phyloP scores from a whole-genome alignment of 2,797 vertebrate genomes.

The Rhynchonycteris naso region DNA sequence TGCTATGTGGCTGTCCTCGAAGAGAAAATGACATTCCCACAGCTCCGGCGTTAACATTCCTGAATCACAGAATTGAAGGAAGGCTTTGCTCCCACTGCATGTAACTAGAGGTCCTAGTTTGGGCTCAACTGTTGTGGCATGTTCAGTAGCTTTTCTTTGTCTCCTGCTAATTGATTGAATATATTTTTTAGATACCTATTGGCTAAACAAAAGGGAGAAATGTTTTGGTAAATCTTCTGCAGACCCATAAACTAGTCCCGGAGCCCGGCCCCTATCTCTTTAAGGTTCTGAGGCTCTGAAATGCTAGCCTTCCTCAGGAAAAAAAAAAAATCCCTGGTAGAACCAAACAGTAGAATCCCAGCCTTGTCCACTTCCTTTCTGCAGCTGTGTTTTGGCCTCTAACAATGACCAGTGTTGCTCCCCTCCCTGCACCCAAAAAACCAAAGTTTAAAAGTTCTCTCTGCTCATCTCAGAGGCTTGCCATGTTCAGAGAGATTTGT shows the following conservation, averaged over 20 bases:
- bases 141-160: not conserved
- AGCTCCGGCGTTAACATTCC: not conserved
- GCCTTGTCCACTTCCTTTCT: no score
- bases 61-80: conserved; percentile 3
- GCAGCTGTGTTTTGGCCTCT: not conserved
- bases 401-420: no score
- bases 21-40: not conserved
- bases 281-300: not conserved
- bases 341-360: not conserved
- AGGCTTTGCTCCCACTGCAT: not conserved
- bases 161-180: not conserved
- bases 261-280: not conserved
- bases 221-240: not conserved
- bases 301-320: not conserved
- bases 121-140: not conserved
- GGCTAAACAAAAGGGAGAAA: not conserved
- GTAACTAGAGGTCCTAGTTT: not conserved
- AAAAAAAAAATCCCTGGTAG: not conserved
- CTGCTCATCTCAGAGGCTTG: conserved; percentile 33
- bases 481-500: conserved; percentile 48
- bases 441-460: not conserved
- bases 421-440: not conserved
- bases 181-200: not conserved
- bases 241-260: not conserved
- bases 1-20: not conserved